phyloP scores from a whole-genome alignment of 2,888 invertebrate genomes.

The Ecliptopera silaceata region DNA sequence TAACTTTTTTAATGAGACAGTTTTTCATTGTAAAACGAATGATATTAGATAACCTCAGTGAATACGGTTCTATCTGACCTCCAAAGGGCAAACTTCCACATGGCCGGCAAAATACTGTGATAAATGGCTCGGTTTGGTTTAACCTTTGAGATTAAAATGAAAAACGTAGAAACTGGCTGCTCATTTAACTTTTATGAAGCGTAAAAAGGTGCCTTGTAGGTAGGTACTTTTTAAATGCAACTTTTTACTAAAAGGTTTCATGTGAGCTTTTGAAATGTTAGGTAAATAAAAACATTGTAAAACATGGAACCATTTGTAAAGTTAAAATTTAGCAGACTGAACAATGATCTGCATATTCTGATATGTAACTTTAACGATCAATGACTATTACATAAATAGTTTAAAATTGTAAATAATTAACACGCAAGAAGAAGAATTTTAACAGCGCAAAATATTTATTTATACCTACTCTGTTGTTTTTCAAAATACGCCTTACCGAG shows the following conservation, averaged over 20 bases:
- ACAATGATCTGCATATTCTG: too few relatives aligned
- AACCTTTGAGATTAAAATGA: slow-evolving; percentile 46
- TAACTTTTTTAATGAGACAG: slow-evolving; percentile 8
- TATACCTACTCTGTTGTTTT: too few relatives aligned
- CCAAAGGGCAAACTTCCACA: slow-evolving; percentile 40
- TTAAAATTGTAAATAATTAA: too few relatives aligned
- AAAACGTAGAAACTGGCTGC: slow-evolving; percentile 41
- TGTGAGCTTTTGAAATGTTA: neutral
- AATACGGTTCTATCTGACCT: slow-evolving; percentile 25
- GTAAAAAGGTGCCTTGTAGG: slow-evolving; percentile 38
- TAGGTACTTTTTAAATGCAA: slow-evolving; percentile 39
- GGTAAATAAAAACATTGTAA: too few relatives aligned
- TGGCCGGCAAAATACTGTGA: slow-evolving; percentile 42
- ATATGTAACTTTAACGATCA: too few relatives aligned
- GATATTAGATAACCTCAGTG: slow-evolving; percentile 14
- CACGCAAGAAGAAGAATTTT: too few relatives aligned
- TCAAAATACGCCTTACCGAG: too few relatives aligned
- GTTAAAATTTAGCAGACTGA: too few relatives aligned
- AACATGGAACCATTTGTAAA: too few relatives aligned
- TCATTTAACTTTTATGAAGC: slow-evolving; percentile 43
- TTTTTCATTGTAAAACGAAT: slow-evolving; percentile 2
- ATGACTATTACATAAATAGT: too few relatives aligned
- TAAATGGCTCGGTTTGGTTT: slow-evolving; percentile 43
- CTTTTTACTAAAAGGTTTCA: slow-evolving; percentile 30
- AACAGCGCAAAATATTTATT: too few relatives aligned